Conservation (phyloP, 2,113 vertebrate genomes). For the Grammatotria lemairii region DNA sequence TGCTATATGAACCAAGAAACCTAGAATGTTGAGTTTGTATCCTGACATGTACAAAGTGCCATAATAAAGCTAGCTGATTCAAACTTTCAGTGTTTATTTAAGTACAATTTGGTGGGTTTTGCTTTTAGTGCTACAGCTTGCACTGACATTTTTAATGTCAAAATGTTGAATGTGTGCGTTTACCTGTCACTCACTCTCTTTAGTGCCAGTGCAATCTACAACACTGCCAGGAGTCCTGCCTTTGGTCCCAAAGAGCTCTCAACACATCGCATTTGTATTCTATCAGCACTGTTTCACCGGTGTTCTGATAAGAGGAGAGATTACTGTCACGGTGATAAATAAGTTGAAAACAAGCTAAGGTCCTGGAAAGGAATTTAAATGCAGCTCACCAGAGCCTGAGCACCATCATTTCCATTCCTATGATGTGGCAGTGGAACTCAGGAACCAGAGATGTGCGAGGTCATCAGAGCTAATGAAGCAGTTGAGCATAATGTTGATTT, state of each 20-base stretch:
- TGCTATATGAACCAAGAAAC: conserved; percentile 32
- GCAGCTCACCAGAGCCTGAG: not conserved
- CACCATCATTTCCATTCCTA: not conserved
- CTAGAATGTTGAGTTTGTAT: conserved; percentile 51
- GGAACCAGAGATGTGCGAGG: fast-evolving
- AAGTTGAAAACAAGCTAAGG: not conserved
- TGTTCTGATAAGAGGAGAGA: not conserved
- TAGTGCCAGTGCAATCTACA: not conserved
- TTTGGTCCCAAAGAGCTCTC: not conserved
- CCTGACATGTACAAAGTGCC: conserved; percentile 68
- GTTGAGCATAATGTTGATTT: not conserved
- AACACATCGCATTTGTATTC: not conserved
- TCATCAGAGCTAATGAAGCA: not conserved
- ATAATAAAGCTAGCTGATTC: conserved; percentile 58
- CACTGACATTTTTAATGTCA: not conserved
- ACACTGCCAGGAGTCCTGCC: not conserved
- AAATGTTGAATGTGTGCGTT: not conserved
- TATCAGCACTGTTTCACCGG: not conserved
- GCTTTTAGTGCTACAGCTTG: not conserved
- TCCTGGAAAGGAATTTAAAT: not conserved
- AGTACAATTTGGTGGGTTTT: not conserved
- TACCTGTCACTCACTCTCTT: not conserved
- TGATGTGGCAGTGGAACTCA: not conserved
- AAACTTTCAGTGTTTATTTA: not conserved
- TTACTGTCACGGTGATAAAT: not conserved